A percentile compares a stretch with the other conserved stretches of the same genome.
Evolutionary conservation across 2,113 vertebrate species (phyloP).

Genomic region (Corynorhinus townsendii): DNA sequence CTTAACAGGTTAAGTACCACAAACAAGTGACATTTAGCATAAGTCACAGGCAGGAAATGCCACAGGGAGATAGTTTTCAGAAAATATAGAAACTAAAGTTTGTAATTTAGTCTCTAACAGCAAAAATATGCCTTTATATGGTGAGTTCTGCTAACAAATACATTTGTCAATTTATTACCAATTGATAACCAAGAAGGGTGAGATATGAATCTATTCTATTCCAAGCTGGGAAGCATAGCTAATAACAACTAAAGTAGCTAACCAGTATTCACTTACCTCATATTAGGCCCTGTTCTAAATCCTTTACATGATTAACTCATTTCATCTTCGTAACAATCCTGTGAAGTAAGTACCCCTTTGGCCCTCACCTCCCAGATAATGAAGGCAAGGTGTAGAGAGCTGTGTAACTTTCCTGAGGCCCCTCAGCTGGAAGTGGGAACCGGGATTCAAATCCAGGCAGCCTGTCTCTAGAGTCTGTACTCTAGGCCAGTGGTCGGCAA

Average conservation of each 20-base stretch:
- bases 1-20: neutral
- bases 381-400: neutral
- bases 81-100: conserved; percentile 23
- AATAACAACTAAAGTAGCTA: neutral
- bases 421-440: neutral
- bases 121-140: neutral
- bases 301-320: neutral
- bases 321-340: neutral
- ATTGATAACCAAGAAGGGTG: neutral
- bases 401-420: neutral
- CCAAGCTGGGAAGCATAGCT: neutral
- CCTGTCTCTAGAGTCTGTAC: neutral
- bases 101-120: neutral
- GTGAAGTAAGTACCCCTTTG: neutral
- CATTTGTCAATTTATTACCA: neutral
- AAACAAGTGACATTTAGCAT: neutral
- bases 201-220: neutral
- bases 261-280: neutral
- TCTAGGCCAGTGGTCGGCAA: neutral
- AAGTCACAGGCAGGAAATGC: neutral
- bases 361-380: neutral
- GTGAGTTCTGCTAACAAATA: neutral
- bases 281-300: neutral
- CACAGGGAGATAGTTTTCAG: neutral
- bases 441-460: neutral